Base-by-base conservation (phyloP, 2,797 vertebrate genomes). In the Morus bassanus region DNA sequence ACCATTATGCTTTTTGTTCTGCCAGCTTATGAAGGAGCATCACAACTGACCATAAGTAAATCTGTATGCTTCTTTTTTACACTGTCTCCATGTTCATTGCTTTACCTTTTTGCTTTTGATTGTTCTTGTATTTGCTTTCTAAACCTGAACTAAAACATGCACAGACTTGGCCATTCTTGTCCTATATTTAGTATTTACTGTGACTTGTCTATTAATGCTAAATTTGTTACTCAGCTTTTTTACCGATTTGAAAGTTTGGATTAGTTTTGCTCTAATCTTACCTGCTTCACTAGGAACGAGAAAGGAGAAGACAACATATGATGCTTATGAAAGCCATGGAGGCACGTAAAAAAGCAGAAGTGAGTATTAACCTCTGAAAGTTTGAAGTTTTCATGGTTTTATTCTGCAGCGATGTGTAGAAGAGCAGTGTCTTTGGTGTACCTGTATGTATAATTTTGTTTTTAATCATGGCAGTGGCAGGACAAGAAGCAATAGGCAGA, bases 251-350 rank as follows among this genome's bases (percentile, higher is more conserved):
- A 91, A 88, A 91, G 84, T 78, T 51, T 70, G 73, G 60, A 92
- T 96, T 96, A 95, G 89, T 96, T 96, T 92, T 91, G 91, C 95
- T 97, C 98, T 97, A 97, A 98, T 98, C 96, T 96, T 96, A 96
- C 98, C 96, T 98, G 97, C 97, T 96, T 93, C 97, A 94, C 95
- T 98, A 99, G 99, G 99, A 99, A 91, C 98, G 98, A 91, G 99
- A 99, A 95, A 98, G 99, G 95, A 98, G 99, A 79, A 98, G 98
- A 79, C 99, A 99, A 91, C 99, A 99, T 91, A 98, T 99, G 98
- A 99, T 99, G 98, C 98, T 99, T 68, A 98, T 99, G 98, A 99
- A 99, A 98, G 99, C 99, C 74, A 98, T 99, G 97, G 99, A 99
- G 93, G 98, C 99, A 56, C 98, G 99, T 85, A 99, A 99, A 96